These are phyloP conservation scores for Odontomyia ornata DNA, from an alignment of 2,888 invertebrate species.

Conservation along the genomic window DNA sequence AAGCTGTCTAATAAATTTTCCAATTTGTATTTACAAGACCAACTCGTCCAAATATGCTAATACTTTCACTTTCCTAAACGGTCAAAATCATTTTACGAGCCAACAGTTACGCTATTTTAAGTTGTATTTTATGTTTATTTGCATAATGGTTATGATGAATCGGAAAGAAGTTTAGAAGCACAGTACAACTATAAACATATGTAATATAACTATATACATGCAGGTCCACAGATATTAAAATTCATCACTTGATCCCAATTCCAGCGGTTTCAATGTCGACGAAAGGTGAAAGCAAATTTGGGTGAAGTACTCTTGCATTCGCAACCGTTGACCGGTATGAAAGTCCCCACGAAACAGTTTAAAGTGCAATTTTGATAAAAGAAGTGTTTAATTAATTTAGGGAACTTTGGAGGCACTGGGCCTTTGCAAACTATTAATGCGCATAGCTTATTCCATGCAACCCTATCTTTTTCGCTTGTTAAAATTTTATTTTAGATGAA, in stretches of 20 bases:
- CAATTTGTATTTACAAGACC: no score
- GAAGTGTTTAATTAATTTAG: no score
- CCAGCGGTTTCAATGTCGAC: conserved; percentile 9
- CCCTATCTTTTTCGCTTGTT: no score
- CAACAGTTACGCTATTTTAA: not conserved
- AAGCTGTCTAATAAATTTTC: no score
- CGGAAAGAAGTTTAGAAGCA: not conserved
- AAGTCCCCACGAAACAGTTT: no score
- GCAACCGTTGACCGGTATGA: not conserved
- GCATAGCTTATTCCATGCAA: no score
- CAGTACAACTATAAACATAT: not conserved
- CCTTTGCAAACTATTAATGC: no score
- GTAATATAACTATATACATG: not conserved
- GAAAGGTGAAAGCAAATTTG: conserved; percentile 21
- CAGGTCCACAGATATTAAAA: not conserved
- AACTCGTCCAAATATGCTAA: no score
- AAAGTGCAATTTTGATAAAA: no score
- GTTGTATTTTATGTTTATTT: not conserved
- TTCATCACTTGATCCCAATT: conserved; percentile 6
- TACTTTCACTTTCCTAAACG: conserved; percentile 5
- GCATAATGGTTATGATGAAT: conserved; percentile 1
- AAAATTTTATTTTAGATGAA: no score
- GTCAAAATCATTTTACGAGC: not conserved
- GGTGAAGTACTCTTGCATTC: not conserved
- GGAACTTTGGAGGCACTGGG: no score